Evolutionary conservation across 2,888 invertebrate species (phyloP).

Genomic region (Perdita meconis): DNA sequence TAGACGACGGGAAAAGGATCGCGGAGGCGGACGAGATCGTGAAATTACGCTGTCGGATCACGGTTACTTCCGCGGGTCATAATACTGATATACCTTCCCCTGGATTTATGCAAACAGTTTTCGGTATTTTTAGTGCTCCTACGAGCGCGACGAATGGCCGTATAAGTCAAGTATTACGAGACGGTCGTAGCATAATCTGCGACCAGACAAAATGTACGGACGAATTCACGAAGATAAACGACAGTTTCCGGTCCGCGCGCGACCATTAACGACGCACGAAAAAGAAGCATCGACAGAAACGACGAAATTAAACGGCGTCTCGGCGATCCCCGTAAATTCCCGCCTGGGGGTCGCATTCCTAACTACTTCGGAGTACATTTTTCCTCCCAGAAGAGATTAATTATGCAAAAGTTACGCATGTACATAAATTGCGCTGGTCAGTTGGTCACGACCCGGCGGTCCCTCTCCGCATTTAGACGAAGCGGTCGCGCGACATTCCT

Average conservation of each 20-base stretch:
- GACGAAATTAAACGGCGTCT: not conserved
- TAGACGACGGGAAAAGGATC: not conserved
- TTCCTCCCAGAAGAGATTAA: not conserved
- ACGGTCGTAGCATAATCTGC: slow-evolving; percentile 53
- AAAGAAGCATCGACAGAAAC: not conserved
- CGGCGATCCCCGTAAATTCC: not conserved
- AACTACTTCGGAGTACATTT: not conserved
- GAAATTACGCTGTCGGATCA: slow-evolving; percentile 36
- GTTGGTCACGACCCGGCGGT: slow-evolving; percentile 30
- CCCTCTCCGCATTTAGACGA: slow-evolving; percentile 30
- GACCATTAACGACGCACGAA: slow-evolving; percentile 11
- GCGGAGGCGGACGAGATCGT: slow-evolving; percentile 19
- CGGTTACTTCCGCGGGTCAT: slow-evolving; percentile 36
- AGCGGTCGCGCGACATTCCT: slow-evolving; percentile 66
- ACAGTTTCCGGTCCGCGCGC: not conserved
- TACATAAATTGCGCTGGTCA: slow-evolving; percentile 49
- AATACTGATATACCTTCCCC: slow-evolving; percentile 43
- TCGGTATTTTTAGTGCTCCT: slow-evolving; percentile 58
- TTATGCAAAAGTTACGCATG: slow-evolving; percentile 18
- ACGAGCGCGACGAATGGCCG: slow-evolving; percentile 40
- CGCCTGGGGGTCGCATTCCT: not conserved
- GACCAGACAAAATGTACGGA: slow-evolving; percentile 26
- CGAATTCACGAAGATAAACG: slow-evolving; percentile 35
- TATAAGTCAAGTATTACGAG: slow-evolving; percentile 64
- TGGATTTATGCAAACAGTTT: slow-evolving; percentile 54